Evolutionary conservation across 2,797 vertebrate species (phyloP).

Genomic region (Spinibarbus caldwelli): DNA sequence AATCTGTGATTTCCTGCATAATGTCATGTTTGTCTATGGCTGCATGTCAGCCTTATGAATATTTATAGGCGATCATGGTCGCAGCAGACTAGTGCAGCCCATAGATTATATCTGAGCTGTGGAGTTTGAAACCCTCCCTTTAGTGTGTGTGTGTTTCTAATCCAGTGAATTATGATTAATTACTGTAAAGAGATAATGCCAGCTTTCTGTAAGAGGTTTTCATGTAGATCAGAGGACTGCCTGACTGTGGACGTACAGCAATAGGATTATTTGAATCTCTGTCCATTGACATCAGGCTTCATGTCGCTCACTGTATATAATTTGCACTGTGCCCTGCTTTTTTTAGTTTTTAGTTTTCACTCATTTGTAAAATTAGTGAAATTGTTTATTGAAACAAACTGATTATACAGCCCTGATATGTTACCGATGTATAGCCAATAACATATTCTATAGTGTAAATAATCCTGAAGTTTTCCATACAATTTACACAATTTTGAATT

Average conservation of each 20-base stretch:
- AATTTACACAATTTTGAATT: neutral
- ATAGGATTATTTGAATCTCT: slow-evolving; percentile 17
- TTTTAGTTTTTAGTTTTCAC: neutral
- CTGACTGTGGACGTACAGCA: neutral
- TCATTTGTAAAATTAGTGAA: neutral
- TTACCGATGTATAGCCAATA: neutral
- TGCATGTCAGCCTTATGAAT: neutral
- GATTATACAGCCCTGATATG: neutral
- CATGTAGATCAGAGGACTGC: slow-evolving; percentile 4
- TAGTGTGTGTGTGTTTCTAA: slow-evolving; percentile 18
- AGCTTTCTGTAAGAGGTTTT: slow-evolving; percentile 36
- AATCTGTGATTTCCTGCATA: neutral
- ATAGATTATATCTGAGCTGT: slow-evolving; percentile 14
- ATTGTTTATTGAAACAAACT: neutral
- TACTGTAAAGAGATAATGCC: slow-evolving; percentile 8
- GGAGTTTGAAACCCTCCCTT: neutral
- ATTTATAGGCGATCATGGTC: neutral
- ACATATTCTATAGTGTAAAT: neutral
- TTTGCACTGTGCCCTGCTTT: neutral
- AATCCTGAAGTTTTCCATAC: neutral
- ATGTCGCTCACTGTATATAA: neutral
- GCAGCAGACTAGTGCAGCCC: neutral
- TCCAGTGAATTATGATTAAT: slow-evolving; percentile 47
- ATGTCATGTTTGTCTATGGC: neutral
- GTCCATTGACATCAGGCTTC: slow-evolving; percentile 14